These are phyloP conservation scores for Bellardia pandia DNA, from an alignment of 2,888 invertebrate genomes.

Conservation along the genomic window DNA sequence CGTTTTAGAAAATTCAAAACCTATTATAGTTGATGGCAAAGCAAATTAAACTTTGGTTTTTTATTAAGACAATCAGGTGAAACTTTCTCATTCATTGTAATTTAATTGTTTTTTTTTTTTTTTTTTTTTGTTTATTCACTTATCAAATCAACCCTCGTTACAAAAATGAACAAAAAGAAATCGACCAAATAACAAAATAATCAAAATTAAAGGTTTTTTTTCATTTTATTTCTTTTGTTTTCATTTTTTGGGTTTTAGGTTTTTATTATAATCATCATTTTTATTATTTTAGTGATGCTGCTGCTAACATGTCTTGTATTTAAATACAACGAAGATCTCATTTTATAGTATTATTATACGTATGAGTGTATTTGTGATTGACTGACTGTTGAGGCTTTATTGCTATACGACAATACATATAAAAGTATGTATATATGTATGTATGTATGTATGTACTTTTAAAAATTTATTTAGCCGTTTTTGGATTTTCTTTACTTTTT, in stretches of 20 bases:
- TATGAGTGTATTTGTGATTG: conserved; percentile 16
- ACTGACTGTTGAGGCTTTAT: conserved; percentile 35
- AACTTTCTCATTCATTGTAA: no score
- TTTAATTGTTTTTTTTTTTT: not conserved
- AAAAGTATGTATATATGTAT: not conserved
- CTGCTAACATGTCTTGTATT: conserved; percentile 48
- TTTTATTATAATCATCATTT: conserved; percentile 28
- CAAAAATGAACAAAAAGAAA: conserved; percentile 4
- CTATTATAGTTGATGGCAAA: no score
- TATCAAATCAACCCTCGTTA: conserved; percentile 1
- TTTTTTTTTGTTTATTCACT: no score
- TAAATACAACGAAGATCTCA: conserved; percentile 27
- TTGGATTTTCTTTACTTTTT: conserved; percentile 28
- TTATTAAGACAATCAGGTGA: no score
- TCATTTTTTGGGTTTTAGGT: conserved; percentile 28
- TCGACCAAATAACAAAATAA: conserved; percentile 39
- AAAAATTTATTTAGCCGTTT: conserved; percentile 53
- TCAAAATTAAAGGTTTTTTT: conserved; percentile 46
- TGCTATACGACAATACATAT: conserved; percentile 17
- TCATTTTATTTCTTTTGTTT: conserved; percentile 28
- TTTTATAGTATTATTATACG: not conserved
- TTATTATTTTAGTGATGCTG: conserved; percentile 57
- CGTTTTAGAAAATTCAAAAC: not conserved
- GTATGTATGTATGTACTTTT: conserved; percentile 5
- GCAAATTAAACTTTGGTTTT: no score